Percentiles rank a stretch among this genome's conserved stretches.
phyloP scores from a whole-genome alignment of 2,797 vertebrate species.

The Betta splendens region DNA sequence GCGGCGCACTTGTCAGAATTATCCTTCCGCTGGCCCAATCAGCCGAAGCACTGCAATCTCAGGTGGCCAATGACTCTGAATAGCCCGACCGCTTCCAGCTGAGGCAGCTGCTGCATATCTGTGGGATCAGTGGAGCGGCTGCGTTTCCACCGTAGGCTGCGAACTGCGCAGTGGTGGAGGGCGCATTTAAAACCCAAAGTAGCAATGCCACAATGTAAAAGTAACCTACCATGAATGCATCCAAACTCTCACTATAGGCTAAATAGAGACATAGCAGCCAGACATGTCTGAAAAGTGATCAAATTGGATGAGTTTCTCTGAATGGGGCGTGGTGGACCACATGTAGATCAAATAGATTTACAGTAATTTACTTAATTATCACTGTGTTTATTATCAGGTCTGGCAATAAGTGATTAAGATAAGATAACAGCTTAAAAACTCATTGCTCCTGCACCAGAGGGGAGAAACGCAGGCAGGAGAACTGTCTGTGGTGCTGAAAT shows the following conservation, averaged over 20 bases:
- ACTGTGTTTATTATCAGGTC: no score
- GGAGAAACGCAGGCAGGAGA: slow-evolving; percentile 16
- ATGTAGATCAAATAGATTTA: no score
- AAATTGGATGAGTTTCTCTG: background rate
- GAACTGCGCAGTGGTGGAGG: background rate
- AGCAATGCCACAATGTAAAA: no score
- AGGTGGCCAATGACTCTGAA: slow-evolving; percentile 68
- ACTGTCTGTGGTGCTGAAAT: slow-evolving; percentile 74
- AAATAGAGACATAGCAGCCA: no score
- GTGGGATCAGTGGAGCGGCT: slow-evolving; percentile 5
- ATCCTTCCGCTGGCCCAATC: slow-evolving; percentile 63
- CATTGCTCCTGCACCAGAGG: no score
- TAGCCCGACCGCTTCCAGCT: slow-evolving; percentile 46
- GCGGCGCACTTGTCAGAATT: slow-evolving; percentile 76
- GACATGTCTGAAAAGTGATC: background rate
- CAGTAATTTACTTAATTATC: no score
- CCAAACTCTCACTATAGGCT: no score
- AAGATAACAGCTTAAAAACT: no score
- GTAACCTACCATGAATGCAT: no score
- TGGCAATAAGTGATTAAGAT: no score
- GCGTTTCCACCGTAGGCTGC: background rate
- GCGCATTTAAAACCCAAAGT: no score
- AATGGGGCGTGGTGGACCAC: no score
- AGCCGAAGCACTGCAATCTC: slow-evolving; percentile 79
- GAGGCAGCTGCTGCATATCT: slow-evolving; percentile 38